These are phyloP conservation scores for Mycalesis mineus DNA, from an alignment of 2,888 invertebrate genomes.

Conservation along the genomic window DNA sequence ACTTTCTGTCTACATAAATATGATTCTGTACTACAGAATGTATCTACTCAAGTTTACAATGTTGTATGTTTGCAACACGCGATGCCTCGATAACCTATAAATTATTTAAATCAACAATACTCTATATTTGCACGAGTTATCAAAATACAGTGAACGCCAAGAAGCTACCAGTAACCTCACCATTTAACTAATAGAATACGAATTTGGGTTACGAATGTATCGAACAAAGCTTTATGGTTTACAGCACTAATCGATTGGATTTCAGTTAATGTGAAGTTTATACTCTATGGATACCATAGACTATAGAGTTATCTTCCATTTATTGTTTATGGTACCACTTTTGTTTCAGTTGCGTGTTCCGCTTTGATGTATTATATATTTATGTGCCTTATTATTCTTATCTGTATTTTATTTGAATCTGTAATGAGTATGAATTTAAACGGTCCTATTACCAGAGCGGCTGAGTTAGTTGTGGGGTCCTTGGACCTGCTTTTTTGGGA, in stretches of 20 bases:
- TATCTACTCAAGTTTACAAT: too few species aligned
- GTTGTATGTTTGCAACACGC: neutral
- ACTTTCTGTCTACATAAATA: too few species aligned
- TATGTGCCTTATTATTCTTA: neutral
- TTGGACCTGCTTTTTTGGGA: too few species aligned
- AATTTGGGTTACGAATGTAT: conserved; percentile 21
- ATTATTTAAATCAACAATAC: neutral
- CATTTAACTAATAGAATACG: conserved; percentile 24
- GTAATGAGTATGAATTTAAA: neutral
- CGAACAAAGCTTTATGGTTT: neutral
- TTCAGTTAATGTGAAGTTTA: neutral
- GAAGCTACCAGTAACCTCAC: conserved; percentile 14
- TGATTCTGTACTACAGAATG: too few species aligned
- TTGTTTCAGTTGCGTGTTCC: neutral
- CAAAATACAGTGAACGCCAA: conserved; percentile 20
- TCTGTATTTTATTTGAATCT: neutral
- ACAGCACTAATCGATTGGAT: neutral
- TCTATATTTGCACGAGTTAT: neutral
- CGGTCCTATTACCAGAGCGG: too few species aligned
- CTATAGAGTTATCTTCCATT: neutral
- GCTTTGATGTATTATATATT: neutral
- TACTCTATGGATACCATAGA: neutral
- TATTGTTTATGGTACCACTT: conserved; percentile 2
- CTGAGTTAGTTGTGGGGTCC: too few species aligned
- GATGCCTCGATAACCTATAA: neutral